A percentile compares a stretch with the other conserved stretches of the same genome.
phyloP scores from a whole-genome alignment of 2,888 invertebrate species.

The Poecilobothrus nobilitatus region DNA sequence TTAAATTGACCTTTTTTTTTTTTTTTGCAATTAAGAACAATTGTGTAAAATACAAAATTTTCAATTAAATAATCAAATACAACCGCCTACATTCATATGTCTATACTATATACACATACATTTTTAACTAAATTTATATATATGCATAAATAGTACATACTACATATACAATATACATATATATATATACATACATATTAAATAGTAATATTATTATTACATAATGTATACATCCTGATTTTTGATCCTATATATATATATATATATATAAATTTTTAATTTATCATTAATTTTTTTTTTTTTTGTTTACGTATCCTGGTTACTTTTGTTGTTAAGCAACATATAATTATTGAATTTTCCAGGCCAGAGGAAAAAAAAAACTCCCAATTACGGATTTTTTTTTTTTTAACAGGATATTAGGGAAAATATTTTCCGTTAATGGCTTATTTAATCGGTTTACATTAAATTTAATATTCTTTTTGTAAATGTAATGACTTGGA shows the following conservation, averaged over 20 bases:
- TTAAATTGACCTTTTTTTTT: too few relatives aligned
- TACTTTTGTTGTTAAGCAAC: not conserved
- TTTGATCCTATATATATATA: not conserved
- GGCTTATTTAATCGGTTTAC: slow-evolving; percentile 2
- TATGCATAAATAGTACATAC: too few relatives aligned
- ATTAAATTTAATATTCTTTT: slow-evolving; percentile 3
- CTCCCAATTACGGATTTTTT: not conserved
- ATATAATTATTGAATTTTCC: not conserved
- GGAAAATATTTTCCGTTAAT: slow-evolving; percentile 2
- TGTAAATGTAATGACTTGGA: slow-evolving; percentile 2
- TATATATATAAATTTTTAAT: not conserved
- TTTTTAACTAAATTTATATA: too few relatives aligned
- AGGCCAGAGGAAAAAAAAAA: not conserved
- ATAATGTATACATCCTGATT: not conserved
- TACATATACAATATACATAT: too few relatives aligned
- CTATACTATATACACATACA: too few relatives aligned
- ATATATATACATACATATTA: too few relatives aligned
- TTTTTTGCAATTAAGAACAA: too few relatives aligned
- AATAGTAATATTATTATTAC: too few relatives aligned
- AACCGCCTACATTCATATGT: too few relatives aligned
- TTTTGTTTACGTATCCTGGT: too few relatives aligned
- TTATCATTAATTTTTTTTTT: not conserved
- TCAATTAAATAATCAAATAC: too few relatives aligned
- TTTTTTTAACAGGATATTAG: not conserved
- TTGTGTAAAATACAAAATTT: too few relatives aligned